Evolutionary conservation across 64 coral and sea anemone genomes (phyloP).

Genomic region (Hydrozoanthus tunicans): DNA sequence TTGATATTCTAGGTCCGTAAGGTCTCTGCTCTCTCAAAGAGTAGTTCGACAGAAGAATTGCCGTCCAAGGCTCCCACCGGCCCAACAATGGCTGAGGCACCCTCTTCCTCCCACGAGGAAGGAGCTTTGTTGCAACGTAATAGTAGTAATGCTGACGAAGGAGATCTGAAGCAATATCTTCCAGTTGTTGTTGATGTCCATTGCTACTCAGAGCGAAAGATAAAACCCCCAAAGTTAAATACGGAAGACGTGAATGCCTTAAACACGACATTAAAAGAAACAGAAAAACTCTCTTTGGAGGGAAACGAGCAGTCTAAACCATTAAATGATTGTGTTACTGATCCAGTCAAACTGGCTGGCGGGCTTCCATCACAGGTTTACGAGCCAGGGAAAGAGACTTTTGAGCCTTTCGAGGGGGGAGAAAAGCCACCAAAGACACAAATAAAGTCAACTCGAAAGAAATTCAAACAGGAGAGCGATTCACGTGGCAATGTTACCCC

Average conservation of each 20-base stretch:
- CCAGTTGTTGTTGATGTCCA: constrained; percentile 18
- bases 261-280: background rate
- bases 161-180: background rate
- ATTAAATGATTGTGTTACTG: background rate
- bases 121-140: background rate
- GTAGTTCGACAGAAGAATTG: constrained; percentile 17
- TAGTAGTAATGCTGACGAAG: constrained; percentile 57
- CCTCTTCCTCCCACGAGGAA: background rate
- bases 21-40: background rate
- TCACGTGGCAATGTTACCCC: constrained; percentile 26
- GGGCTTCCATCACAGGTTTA: background rate
- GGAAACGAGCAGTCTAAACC: background rate
- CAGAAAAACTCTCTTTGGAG: background rate
- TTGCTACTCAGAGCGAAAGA: background rate
- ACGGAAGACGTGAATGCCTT: background rate
- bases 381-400: too few relatives aligned
- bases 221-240: background rate
- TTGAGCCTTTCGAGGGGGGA: background rate
- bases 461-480: background rate
- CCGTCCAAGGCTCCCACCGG: background rate
- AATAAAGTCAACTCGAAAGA: background rate
- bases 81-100: background rate
- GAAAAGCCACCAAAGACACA: background rate
- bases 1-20: background rate
- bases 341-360: background rate